Conservation (phyloP, 2,113 vertebrate genomes). For the Psephotus haematonotus region DNA sequence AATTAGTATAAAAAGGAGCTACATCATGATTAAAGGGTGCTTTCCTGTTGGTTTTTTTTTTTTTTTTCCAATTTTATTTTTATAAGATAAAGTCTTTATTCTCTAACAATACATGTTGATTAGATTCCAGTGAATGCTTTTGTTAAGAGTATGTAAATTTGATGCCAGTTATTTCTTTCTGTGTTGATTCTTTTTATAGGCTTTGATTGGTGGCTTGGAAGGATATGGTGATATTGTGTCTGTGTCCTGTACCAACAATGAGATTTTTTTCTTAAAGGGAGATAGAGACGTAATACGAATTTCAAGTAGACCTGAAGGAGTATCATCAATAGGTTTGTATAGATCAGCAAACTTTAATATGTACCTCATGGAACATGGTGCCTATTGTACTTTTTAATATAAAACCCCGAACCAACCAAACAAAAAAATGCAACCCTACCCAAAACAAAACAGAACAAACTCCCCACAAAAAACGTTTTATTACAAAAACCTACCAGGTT, state of each 20-base stretch:
- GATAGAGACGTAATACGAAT: constrained; percentile 93
- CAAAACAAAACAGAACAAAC: background rate
- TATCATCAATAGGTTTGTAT: constrained; percentile 81
- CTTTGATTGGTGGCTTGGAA: constrained; percentile 90
- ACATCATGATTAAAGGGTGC: background rate
- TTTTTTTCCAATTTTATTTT: background rate
- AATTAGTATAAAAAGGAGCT: background rate
- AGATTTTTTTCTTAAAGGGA: constrained; percentile 95
- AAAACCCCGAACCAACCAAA: background rate
- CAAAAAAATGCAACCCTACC: background rate
- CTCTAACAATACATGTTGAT: background rate
- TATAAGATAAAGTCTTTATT: background rate
- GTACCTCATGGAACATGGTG: background rate
- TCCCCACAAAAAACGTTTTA: background rate
- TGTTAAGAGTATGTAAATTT: background rate
- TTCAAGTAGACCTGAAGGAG: constrained; percentile 88
- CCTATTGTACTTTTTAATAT: background rate
- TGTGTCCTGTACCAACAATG: constrained; percentile 91
- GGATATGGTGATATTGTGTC: constrained; percentile 93
- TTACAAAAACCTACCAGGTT: background rate
- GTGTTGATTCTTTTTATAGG: constrained; percentile 72
- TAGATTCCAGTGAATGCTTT: background rate
- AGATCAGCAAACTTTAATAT: background rate
- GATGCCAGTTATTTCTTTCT: background rate
- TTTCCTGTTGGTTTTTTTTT: background rate